phyloP scores from a whole-genome alignment of 2,113 vertebrate genomes.

The Pseudonaja textilis region DNA sequence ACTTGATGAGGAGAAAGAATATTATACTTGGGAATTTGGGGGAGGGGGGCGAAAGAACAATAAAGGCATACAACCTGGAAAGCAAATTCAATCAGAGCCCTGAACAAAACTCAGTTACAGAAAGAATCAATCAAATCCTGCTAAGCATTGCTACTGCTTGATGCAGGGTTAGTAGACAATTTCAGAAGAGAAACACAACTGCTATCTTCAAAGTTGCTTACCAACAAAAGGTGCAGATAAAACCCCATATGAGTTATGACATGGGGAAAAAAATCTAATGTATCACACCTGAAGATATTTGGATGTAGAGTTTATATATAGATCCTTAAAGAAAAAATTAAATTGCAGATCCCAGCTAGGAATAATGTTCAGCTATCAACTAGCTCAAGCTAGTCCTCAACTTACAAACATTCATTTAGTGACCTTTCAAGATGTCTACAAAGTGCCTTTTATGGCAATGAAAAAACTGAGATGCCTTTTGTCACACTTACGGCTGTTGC shows the following conservation, averaged over 20 bases:
- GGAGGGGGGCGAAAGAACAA: rapidly evolving
- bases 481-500: too few relatives aligned
- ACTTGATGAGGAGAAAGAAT: not conserved
- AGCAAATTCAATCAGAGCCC: not conserved
- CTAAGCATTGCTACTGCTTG: not conserved
- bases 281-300: not conserved
- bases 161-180: not conserved
- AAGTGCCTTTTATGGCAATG: too few relatives aligned
- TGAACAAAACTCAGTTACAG: not conserved
- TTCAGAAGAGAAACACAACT: not conserved
- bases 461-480: not conserved
- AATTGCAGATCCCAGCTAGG: not conserved
- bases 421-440: not conserved
- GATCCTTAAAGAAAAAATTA: not conserved
- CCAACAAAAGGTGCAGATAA: not conserved
- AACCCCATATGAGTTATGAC: not conserved
- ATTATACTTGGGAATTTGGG: not conserved
- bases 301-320: not conserved
- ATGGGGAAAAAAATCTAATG: not conserved
- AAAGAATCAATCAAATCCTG: not conserved
- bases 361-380: not conserved
- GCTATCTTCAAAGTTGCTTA: not conserved
- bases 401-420: not conserved
- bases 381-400: not conserved
- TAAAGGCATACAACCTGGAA: not conserved